Base-by-base conservation (phyloP, 1,140 invertebrate species). In the Zaprionus kolodkinae region DNA sequence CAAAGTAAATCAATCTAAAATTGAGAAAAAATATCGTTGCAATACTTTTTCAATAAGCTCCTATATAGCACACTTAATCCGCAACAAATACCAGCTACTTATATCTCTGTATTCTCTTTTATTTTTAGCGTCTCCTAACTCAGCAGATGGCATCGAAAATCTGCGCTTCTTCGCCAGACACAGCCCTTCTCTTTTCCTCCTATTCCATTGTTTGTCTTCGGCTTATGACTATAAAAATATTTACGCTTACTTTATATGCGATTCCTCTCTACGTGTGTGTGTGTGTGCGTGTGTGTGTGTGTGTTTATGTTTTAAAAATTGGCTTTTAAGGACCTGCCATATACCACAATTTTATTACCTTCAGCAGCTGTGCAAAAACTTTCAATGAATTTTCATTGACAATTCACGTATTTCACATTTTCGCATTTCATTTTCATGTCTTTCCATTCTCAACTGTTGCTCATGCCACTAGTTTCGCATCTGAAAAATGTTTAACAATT, bases 211-310 rank as follows among this genome's bases (percentile, higher is more conserved):
- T 67, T 84, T 79, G 45, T 57, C 62, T 61, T n/a, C 38, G 63
- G 55, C 63, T 73, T 78, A 66, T 57, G 81, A 75, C 40, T 60
- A 78, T 74, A 71, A 68, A 71, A 65, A 81, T 76, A 76, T 62
- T 59, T 71, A 55, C 43, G 36, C 62, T 56, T 25, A 79, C 35
- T 63, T 71, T 56, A 56, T 21, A 21, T 21, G 21, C 21, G 21
- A 21, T 2, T 35, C 60, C 21, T 35, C 60, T 61, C 74, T 71
- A 36, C 63, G 63, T 63, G 15, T 12, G 15, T 30, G 54, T 48
- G 33, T 15, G 54, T 61, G 21, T 55, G 33, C 56, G 12, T 25
- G 55, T 50, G 6, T 52, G 25, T 38, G 52, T n/a, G 33, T 48
- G 38, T 62, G 52, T 61, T 76, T 71, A 71, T 76, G 61, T 45